Evolutionary conservation across 2,888 invertebrate species (phyloP).

Genomic region (Plebejus anna): DNA sequence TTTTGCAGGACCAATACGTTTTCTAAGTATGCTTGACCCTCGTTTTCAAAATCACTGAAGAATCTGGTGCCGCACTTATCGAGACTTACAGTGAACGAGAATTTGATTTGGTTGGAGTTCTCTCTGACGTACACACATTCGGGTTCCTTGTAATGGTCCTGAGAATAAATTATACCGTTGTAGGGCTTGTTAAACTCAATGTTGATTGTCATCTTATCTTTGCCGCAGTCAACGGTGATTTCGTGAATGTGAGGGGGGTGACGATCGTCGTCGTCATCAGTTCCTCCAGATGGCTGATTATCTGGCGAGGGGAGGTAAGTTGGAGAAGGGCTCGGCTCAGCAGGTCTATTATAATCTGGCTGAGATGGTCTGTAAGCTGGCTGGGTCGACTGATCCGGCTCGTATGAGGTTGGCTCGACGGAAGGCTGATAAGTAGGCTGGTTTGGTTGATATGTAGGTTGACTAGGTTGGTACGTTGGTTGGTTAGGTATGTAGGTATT

Average conservation of each 20-base stretch:
- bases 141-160: slow-evolving; percentile 84
- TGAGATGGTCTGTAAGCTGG: slow-evolving; percentile 48
- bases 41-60: slow-evolving; percentile 86
- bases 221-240: slow-evolving; percentile 87
- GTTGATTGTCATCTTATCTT: slow-evolving; percentile 90
- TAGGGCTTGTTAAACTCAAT: slow-evolving; percentile 88
- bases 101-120: slow-evolving; percentile 84
- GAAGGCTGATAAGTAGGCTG: slow-evolving; percentile 43
- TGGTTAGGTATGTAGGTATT: slow-evolving; percentile 50
- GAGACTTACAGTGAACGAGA: slow-evolving; percentile 86
- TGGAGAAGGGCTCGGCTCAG: slow-evolving; percentile 34
- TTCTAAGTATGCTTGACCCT: slow-evolving; percentile 89
- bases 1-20: slow-evolving; percentile 89
- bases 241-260: slow-evolving; percentile 89
- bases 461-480: slow-evolving; percentile 47
- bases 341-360: slow-evolving; percentile 35
- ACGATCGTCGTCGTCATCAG: slow-evolving; percentile 79
- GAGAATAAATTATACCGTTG: slow-evolving; percentile 89
- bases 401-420: slow-evolving; percentile 39
- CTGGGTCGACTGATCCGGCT: slow-evolving; percentile 37
- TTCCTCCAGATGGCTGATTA: slow-evolving; percentile 33
- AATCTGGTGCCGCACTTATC: slow-evolving; percentile 90
- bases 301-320: slow-evolving; percentile 35
- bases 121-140: slow-evolving; percentile 87
- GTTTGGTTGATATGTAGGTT: slow-evolving; percentile 43